Evolutionary conservation across 2,113 vertebrate species (phyloP), one percentile per base, ranked within the genome.

Genomic region (Paracanthobrama guichenoti): DNA sequence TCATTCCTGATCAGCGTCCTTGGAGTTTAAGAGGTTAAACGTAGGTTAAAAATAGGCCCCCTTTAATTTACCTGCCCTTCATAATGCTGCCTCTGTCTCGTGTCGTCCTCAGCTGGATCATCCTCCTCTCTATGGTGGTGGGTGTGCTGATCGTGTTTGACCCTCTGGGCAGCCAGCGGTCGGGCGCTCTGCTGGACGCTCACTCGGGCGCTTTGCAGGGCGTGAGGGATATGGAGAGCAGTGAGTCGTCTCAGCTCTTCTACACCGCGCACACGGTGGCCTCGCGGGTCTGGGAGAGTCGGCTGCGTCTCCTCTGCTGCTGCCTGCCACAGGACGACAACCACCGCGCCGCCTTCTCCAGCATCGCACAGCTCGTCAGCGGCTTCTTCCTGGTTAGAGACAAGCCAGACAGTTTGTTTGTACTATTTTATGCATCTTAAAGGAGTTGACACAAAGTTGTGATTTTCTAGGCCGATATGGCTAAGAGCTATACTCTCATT

Each of bases 131-230:
- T 31, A 98, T 96, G 0, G 7, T 86, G 20, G 9, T 97, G 6
- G 96, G 95, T 0, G 93, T 98, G 8, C 0, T 98, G 9, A 88
- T 99, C 0, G 96, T 97, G 85, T 99, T 99, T 39, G 98, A 99
- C 88, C 98, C 98, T 0, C 92, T 99, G 2, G 98, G 98, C 2
- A 94, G 93, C 9, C 94, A 92, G 14, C 93, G 90, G 53, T 89
- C 87, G 12, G 88, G 90, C 1, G 14, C 91, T 0, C 7, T 80
- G 0, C 28, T 78, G 0, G 85, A 74, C 0, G 46, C 92, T 67
- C 87, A 60, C 0, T 92, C 89, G 12, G 93, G 90, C 2, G 31
- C 31, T 31, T 3, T 31, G 31, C 31, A 3, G 12, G 93, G 35
- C 0, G 74, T 92, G 0, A 85, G 92, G 80, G 91, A 97, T 90